Evolutionary conservation across 2,797 vertebrate genomes (phyloP), one percentile per base, ranked within the genome.

Genomic region (Arctocebus calabarensis): DNA sequence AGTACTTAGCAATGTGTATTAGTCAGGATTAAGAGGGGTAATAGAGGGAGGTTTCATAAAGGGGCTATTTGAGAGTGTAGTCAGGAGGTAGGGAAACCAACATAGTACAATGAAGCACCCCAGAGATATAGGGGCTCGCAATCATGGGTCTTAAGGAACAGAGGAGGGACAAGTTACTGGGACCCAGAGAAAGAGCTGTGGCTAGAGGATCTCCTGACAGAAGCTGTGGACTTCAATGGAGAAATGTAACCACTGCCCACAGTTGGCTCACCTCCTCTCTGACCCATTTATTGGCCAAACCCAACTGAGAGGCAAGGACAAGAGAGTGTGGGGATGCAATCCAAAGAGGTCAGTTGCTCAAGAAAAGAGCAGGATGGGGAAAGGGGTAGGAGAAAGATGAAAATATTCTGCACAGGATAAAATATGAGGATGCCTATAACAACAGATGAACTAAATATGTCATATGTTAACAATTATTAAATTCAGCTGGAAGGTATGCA

Each of bases 381-480:
- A 95, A 92, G 19, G 5, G 61, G 61, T 75, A 77, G 27, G 27
- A 7, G 45, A 22, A 66, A 89, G 91, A 87, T 52, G 40, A 88
- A 85, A 94, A 52, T 77, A 88, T 83, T 79, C 62, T 83, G 40
- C 43, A 61, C 22, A 34, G 52, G 64, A 61, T 59, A 87, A 88
- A 95, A 86, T 55, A 64, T 43, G 32, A 92, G 64, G 59, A 86
- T 73, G 70, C 55, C 16, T 66, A 27, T 71, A 62, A 91, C 89
- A 62, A 89, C 89, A 95, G 78, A 88, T 79, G 71, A 94, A 87
- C 23, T 23, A 68, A 90, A 94, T 61, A 88, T 10, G 62, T 61
- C 57, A 71, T 88, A 81, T 74, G 70, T 73, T 95, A 79, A 91
- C 29, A 85, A 92, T 73, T 95, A 78, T 87, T 91, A 91, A 91